Conservation (phyloP, 2,113 vertebrate species). For the Salvelinus fontinalis region DNA sequence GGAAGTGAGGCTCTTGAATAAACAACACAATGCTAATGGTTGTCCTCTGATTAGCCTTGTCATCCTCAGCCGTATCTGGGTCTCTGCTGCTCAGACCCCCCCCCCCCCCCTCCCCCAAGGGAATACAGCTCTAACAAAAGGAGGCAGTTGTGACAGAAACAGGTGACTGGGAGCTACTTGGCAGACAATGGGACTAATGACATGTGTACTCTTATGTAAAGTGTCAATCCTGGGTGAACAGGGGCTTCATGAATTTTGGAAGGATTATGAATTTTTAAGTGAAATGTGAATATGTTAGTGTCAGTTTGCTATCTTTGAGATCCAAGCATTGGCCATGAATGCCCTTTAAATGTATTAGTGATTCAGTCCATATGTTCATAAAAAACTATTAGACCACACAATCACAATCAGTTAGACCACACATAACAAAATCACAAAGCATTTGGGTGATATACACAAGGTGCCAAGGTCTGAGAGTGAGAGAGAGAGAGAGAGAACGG, state of each 20-base stretch:
- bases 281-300: not conserved
- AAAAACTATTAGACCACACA: not conserved
- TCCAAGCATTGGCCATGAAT: not conserved
- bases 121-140: constrained; percentile 33
- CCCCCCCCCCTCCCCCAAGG: not conserved
- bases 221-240: constrained; percentile 5
- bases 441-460: not conserved
- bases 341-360: not conserved
- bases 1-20: not conserved
- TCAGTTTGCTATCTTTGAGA: not conserved
- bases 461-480: constrained; percentile 15
- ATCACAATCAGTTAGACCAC: too few relatives aligned
- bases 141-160: constrained; percentile 52
- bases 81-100: not conserved
- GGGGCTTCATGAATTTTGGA: not conserved
- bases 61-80: not conserved
- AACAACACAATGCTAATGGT: not conserved
- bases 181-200: constrained; percentile 44
- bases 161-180: constrained; percentile 49
- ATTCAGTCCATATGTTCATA: not conserved
- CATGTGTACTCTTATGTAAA: constrained; percentile 1
- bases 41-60: constrained; percentile 12
- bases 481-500: constrained; percentile 15
- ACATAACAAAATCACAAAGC: not conserved
- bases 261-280: not conserved